Percentiles rank a stretch among this genome's conserved stretches.
phyloP scores from a whole-genome alignment of 2,113 vertebrate species.

The Nyctibius bracteatus region DNA sequence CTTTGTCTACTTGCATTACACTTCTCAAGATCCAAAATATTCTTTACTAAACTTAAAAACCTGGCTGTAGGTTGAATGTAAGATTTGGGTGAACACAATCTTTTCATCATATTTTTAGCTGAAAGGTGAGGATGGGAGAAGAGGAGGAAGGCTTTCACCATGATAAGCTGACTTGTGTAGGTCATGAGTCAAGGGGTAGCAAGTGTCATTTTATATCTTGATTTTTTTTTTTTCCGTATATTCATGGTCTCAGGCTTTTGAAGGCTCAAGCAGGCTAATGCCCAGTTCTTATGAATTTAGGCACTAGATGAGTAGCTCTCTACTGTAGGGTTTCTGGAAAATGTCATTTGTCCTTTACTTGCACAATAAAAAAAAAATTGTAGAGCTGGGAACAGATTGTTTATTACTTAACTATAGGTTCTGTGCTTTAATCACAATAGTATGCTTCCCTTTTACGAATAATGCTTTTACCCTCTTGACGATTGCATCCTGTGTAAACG shows the following conservation, averaged over 20 bases:
- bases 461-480: background rate
- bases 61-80: background rate
- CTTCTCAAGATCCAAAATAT: background rate
- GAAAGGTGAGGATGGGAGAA: background rate
- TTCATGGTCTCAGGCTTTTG: background rate
- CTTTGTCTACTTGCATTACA: background rate
- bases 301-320: background rate
- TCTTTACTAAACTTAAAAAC: background rate
- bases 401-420: background rate
- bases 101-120: background rate
- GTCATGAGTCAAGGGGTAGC: background rate
- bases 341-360: background rate
- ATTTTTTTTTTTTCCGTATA: background rate
- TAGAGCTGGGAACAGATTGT: background rate
- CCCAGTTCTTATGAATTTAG: background rate
- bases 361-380: background rate
- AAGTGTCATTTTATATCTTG: background rate
- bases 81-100: background rate
- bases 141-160: background rate
- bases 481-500: background rate
- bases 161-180: background rate
- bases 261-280: background rate
- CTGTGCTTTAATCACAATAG: background rate
- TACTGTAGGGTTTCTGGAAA: background rate
- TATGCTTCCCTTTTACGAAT: background rate